A percentile compares a stretch with the other conserved stretches of the same genome.
Conservation (phyloP, 2,113 vertebrate species). For the Setophaga coronata region DNA sequence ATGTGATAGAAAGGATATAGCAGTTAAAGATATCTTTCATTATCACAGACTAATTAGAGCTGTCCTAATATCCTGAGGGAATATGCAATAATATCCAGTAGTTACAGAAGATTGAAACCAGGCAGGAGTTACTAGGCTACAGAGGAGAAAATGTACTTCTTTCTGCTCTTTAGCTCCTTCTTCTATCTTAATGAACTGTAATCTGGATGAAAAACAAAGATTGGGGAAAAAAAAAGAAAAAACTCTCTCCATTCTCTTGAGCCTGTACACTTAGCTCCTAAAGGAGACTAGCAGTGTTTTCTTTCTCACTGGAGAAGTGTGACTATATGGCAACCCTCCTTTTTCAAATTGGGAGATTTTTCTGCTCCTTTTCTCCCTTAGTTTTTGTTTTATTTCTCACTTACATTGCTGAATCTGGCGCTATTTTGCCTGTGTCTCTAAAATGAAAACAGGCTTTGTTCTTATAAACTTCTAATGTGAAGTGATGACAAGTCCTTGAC, state of each 20-base stretch:
- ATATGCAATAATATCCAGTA: neutral
- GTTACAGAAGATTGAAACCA: neutral
- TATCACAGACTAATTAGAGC: neutral
- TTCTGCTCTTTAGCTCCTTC: neutral
- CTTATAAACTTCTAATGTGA: neutral
- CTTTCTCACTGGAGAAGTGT: neutral
- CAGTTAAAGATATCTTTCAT: slow-evolving; percentile 15
- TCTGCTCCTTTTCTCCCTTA: neutral
- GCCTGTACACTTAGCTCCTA: neutral
- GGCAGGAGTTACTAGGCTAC: neutral
- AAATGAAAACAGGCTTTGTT: neutral
- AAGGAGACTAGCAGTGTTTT: neutral
- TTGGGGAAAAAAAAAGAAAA: neutral
- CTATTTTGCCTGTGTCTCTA: neutral
- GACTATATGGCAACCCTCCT: neutral
- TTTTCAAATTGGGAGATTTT: neutral
- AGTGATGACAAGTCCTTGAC: slow-evolving; percentile 9
- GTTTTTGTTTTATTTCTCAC: neutral
- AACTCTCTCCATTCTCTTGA: neutral
- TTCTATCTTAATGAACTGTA: neutral
- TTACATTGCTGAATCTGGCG: neutral
- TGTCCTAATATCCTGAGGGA: slow-evolving; percentile 20
- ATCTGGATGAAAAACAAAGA: neutral
- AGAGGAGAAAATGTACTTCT: neutral
- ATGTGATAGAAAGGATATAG: neutral